These are phyloP conservation scores for Thalpophila matura DNA, from an alignment of 2,888 invertebrate species.

Conservation along the genomic window DNA sequence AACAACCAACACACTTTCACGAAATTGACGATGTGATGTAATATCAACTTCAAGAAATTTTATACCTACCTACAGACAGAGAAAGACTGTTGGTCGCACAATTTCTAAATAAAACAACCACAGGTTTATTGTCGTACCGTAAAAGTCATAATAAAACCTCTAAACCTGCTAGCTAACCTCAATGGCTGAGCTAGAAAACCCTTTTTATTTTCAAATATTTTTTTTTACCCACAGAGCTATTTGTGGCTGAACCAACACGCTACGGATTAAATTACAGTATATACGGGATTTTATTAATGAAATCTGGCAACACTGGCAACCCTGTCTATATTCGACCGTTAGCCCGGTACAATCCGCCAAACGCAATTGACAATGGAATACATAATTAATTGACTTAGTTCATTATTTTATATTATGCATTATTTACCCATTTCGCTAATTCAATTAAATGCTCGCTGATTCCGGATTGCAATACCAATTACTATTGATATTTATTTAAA, in stretches of 20 bases:
- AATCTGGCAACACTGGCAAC: constrained; percentile 37
- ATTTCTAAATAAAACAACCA: constrained; percentile 4
- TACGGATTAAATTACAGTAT: constrained; percentile 10
- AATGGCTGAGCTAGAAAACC: constrained; percentile 7
- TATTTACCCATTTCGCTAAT: constrained; percentile 49
- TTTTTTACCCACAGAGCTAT: constrained; percentile 11
- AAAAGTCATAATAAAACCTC: not conserved
- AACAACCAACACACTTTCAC: not conserved
- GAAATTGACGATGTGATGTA: not conserved
- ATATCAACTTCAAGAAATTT: not conserved
- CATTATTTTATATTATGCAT: constrained; percentile 45
- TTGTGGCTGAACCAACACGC: constrained; percentile 6
- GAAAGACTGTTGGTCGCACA: not conserved
- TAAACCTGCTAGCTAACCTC: constrained; percentile 2
- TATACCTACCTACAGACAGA: not conserved
- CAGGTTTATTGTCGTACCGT: not conserved
- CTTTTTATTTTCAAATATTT: constrained; percentile 15
- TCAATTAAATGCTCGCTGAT: constrained; percentile 36
- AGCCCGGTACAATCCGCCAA: constrained; percentile 62
- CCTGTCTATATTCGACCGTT: constrained; percentile 48
- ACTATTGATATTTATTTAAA: constrained; percentile 33
- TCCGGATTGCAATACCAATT: constrained; percentile 31
- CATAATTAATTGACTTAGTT: constrained; percentile 57
- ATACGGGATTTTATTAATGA: constrained; percentile 26
- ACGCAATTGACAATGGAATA: constrained; percentile 69